phyloP scores from a whole-genome alignment of 2,113 vertebrate genomes.

The Corythaeola cristata region DNA sequence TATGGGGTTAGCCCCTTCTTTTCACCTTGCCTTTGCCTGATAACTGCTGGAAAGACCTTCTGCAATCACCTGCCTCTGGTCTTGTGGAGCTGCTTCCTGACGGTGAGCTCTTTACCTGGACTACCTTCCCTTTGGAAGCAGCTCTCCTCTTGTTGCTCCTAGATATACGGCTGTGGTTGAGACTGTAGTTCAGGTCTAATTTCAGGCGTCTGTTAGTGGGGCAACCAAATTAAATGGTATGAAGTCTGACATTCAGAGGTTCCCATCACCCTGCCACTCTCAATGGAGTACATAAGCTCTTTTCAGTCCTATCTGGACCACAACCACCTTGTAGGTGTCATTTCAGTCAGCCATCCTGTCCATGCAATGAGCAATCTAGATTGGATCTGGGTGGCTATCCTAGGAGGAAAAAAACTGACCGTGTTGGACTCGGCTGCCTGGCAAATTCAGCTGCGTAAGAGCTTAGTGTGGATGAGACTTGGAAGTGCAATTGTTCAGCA shows the following conservation, averaged over 20 bases:
- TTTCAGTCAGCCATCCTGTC: background rate
- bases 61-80: background rate
- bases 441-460: background rate
- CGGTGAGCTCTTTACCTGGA: background rate
- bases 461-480: rapidly evolving
- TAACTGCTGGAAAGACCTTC: background rate
- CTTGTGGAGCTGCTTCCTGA: background rate
- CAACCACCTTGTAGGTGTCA: background rate
- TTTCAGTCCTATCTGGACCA: background rate
- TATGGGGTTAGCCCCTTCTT: rapidly evolving
- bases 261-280: background rate
- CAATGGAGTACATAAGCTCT: background rate
- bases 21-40: background rate
- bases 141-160: background rate
- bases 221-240: background rate
- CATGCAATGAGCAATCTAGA: background rate
- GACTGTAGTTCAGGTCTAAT: background rate
- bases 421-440: background rate
- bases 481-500: background rate
- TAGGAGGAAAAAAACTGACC: too few relatives aligned
- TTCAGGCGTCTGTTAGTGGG: background rate
- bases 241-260: background rate
- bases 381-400: background rate
- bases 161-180: background rate
- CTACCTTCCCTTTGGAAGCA: background rate